Percentiles rank a stretch among this genome's conserved stretches.
Conservation (phyloP, 2,888 invertebrate genomes). For the Epicampocera succincta region DNA sequence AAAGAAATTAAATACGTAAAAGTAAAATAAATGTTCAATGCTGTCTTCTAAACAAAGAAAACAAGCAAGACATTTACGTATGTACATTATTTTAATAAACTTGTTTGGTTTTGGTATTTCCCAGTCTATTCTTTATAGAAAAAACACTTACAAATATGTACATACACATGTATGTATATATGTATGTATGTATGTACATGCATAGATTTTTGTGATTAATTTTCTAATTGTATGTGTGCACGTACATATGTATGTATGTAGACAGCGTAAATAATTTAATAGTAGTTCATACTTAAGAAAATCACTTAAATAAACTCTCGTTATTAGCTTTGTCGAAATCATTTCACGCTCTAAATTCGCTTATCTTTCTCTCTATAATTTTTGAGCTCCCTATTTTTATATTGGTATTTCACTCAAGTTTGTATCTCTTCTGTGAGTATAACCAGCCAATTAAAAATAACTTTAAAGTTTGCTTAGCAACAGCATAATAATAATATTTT, state of each 20-base stretch:
- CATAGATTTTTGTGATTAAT: too few species aligned
- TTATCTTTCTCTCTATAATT: not conserved
- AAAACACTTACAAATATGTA: too few species aligned
- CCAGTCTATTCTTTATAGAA: not conserved
- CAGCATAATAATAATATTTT: conserved; percentile 22
- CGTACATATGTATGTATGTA: not conserved
- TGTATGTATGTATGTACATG: too few species aligned
- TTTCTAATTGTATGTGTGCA: too few species aligned
- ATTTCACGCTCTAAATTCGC: not conserved
- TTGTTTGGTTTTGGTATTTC: conserved; percentile 20
- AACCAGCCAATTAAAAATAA: conserved; percentile 9
- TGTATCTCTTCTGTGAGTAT: conserved; percentile 18
- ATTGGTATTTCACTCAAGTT: conserved; percentile 20
- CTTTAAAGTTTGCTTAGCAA: conserved; percentile 51
- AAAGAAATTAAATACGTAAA: not conserved
- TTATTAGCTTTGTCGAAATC: conserved; percentile 25
- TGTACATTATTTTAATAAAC: not conserved
- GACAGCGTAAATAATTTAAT: conserved; percentile 18
- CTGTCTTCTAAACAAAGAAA: conserved; percentile 4
- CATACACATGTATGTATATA: too few species aligned
- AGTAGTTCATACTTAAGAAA: not conserved
- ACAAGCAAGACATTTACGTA: too few species aligned
- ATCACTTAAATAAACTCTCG: not conserved
- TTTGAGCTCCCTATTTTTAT: not conserved
- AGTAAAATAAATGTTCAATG: conserved; percentile 29